phyloP scores from a whole-genome alignment of 2,797 vertebrate species.

The Lithobates sylvaticus region DNA sequence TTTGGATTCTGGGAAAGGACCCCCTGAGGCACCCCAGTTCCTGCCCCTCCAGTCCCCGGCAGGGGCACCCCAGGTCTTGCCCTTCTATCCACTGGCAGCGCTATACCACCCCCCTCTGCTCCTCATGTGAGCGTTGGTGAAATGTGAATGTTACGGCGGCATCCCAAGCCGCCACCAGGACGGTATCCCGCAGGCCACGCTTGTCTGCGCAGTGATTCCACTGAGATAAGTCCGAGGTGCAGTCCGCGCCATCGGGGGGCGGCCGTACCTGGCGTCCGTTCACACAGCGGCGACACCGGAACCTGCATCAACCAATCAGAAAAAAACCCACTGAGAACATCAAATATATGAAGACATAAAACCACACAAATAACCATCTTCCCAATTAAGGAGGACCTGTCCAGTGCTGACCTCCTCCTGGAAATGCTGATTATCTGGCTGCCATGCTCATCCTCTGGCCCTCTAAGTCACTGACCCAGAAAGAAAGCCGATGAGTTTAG shows the following conservation, averaged over 20 bases:
- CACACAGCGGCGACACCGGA: slow-evolving; percentile 91
- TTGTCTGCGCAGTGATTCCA: slow-evolving; percentile 92
- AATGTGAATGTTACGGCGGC: slow-evolving; percentile 90
- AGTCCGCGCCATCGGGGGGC: slow-evolving; percentile 85
- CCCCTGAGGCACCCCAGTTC: no score
- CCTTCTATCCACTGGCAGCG: slow-evolving; percentile 63
- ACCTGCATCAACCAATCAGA: slow-evolving; percentile 72
- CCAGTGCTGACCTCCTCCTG: no score
- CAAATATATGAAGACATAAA: no score
- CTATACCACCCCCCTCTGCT: slow-evolving; percentile 80
- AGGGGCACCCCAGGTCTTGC: not conserved
- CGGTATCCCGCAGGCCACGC: slow-evolving; percentile 85
- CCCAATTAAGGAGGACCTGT: no score
- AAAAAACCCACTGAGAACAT: no score
- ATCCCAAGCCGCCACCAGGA: slow-evolving; percentile 92
- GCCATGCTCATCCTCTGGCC: no score
- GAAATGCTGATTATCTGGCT: no score
- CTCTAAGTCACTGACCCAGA: no score
- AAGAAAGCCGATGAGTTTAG: no score
- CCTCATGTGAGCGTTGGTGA: slow-evolving; percentile 92
- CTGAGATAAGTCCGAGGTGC: slow-evolving; percentile 92
- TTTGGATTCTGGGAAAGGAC: no score
- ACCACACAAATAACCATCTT: no score
- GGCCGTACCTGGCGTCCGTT: slow-evolving; percentile 84
- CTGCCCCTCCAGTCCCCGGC: not conserved